Percentiles rank a stretch among this genome's conserved stretches.
These are phyloP conservation scores for Caenorhabditis plicata DNA, from an alignment of 2,888 invertebrate species.

Conservation along the genomic window DNA sequence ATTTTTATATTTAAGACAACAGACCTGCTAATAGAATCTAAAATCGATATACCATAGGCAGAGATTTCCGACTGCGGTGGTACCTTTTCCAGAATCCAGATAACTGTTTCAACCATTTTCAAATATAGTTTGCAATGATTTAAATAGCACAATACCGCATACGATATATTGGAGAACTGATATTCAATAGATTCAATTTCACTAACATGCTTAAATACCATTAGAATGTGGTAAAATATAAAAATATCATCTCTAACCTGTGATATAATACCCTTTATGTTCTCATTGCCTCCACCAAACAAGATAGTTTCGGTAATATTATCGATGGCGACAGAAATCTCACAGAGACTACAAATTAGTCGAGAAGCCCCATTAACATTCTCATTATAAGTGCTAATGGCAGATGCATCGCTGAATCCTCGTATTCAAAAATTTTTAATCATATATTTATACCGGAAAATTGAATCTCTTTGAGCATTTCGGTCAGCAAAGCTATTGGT, in stretches of 20 bases:
- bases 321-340: conserved; percentile 19
- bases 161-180: conserved; percentile 18
- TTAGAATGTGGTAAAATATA: too few species aligned
- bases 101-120: conserved; percentile 11
- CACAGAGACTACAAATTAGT: conserved; percentile 32
- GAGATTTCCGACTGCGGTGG: conserved; percentile 7
- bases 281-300: conserved; percentile 22
- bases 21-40: too few species aligned
- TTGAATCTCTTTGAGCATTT: conserved; percentile 22
- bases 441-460: conserved; percentile 7
- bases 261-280: conserved; percentile 9
- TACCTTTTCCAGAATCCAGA: conserved; percentile 9
- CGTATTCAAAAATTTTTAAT: neutral
- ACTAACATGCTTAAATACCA: conserved; percentile 3
- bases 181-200: conserved; percentile 19
- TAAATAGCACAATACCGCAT: conserved; percentile 9
- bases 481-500: conserved; percentile 8
- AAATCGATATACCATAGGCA: neutral
- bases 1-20: too few species aligned
- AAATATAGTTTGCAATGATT: conserved; percentile 17
- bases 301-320: conserved; percentile 17
- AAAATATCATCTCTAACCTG: neutral
- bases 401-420: conserved; percentile 28
- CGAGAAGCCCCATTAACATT: conserved; percentile 40
- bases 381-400: conserved; percentile 39